These are phyloP conservation scores for Brachionichthys hirsutus DNA, from an alignment of 2,113 vertebrate genomes.

Conservation along the genomic window DNA sequence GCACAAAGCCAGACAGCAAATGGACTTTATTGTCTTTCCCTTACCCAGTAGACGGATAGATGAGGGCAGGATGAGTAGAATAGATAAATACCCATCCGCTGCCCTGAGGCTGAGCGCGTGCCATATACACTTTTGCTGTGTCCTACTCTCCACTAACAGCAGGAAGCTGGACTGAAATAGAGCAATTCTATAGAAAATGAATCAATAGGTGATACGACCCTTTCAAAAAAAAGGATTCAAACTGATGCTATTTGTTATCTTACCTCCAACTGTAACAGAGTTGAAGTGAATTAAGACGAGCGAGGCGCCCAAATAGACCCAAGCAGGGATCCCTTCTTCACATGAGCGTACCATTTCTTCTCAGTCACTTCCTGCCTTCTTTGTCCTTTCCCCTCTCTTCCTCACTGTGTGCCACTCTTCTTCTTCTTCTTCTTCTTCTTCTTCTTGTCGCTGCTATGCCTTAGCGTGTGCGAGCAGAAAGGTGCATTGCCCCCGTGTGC, in stretches of 20 bases:
- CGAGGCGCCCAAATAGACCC: conserved; percentile 62
- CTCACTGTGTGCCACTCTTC: conserved; percentile 13
- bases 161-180: conserved; percentile 43
- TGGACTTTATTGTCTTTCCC: conserved; percentile 51
- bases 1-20: conserved; percentile 55
- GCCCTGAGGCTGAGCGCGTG: conserved; percentile 49
- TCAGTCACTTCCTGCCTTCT: conserved; percentile 44
- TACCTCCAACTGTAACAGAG: conserved; percentile 74
- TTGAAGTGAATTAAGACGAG: conserved; percentile 59
- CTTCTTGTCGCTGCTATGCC: conserved; percentile 10
- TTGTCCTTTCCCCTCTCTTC: conserved; percentile 30
- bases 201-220: conserved; percentile 10
- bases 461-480: conserved; percentile 34
- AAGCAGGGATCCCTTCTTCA: conserved; percentile 56
- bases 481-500: conserved; percentile 66
- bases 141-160: conserved; percentile 37
- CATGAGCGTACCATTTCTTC: conserved; percentile 64
- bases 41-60: conserved; percentile 54
- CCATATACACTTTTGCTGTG: conserved; percentile 51
- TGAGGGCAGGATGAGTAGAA: conserved; percentile 52
- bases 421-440: conserved; percentile 7
- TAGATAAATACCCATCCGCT: conserved; percentile 47
- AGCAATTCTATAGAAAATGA: conserved; percentile 29
- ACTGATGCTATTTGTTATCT: conserved; percentile 38
- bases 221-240: conserved; percentile 18